These are phyloP conservation scores for Macropodus opercularis DNA, from an alignment of 2,797 vertebrate genomes.

Conservation along the genomic window DNA sequence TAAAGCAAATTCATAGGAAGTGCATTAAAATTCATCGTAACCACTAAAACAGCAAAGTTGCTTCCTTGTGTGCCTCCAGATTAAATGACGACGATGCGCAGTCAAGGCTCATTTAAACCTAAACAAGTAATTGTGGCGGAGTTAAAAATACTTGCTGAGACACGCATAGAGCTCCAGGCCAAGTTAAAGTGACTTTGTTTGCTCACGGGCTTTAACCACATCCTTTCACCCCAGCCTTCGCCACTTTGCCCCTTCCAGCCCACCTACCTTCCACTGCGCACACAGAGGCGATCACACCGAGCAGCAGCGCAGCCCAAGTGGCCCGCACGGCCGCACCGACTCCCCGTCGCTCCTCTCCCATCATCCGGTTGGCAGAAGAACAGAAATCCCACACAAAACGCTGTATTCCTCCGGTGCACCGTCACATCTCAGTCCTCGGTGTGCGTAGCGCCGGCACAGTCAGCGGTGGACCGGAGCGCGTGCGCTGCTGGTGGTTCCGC, in stretches of 20 bases:
- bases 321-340: slow-evolving; percentile 39
- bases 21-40: no score
- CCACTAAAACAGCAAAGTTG: background rate
- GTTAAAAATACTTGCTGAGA: slow-evolving; percentile 25
- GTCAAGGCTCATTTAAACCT: background rate
- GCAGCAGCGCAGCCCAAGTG: slow-evolving; percentile 61
- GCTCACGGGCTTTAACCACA: slow-evolving; percentile 1
- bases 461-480: slow-evolving; percentile 48
- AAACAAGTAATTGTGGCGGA: background rate
- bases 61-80: slow-evolving; percentile 1
- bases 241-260: slow-evolving; percentile 21
- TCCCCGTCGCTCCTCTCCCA: slow-evolving; percentile 52
- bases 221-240: slow-evolving; percentile 2
- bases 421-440: slow-evolving; percentile 74
- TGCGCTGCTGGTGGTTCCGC: slow-evolving; percentile 28
- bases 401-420: slow-evolving; percentile 64
- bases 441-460: slow-evolving; percentile 40
- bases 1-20: no score
- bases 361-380: slow-evolving; percentile 49
- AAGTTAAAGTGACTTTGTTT: slow-evolving; percentile 13
- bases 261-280: slow-evolving; percentile 79
- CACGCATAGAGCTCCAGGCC: background rate
- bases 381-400: slow-evolving; percentile 60
- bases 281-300: slow-evolving; percentile 65
- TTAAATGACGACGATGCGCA: background rate